These are phyloP conservation scores for Heliconius charithonia DNA, from an alignment of 2,888 invertebrate species.

Conservation along the genomic window DNA sequence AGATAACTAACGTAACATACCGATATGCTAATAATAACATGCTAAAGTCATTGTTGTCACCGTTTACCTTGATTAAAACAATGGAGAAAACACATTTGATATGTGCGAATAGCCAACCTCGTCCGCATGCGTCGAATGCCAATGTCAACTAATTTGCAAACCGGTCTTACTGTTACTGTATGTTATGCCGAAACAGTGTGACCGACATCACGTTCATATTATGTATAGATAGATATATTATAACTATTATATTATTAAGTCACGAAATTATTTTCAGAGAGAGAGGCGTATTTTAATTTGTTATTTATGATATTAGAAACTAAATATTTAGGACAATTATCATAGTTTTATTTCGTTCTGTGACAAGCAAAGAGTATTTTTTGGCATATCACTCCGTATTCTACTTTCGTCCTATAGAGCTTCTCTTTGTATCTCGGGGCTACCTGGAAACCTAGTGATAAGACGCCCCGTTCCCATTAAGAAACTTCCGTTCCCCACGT, in stretches of 20 bases:
- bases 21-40: conserved; percentile 36
- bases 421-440: too few relatives aligned
- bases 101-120: conserved; percentile 42
- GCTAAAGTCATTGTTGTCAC: conserved; percentile 35
- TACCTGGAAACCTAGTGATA: too few relatives aligned
- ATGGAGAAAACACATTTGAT: conserved; percentile 40
- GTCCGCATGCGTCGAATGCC: conserved; percentile 62
- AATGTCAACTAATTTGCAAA: conserved; percentile 79
- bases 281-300: too few relatives aligned
- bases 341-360: background rate
- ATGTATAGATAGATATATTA: conserved; percentile 13
- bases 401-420: background rate
- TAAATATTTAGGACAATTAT: background rate
- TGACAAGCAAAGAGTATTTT: background rate
- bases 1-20: conserved; percentile 32
- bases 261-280: conserved; percentile 26
- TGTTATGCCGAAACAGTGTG: conserved; percentile 65
- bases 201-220: conserved; percentile 57
- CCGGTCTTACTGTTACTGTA: conserved; percentile 68
- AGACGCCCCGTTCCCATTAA: too few relatives aligned
- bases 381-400: background rate
- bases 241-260: conserved; percentile 35
- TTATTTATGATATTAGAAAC: background rate
- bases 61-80: conserved; percentile 39
- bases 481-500: too few relatives aligned